Conservation (phyloP, 2,113 vertebrate genomes). For the Malurus melanocephalus region DNA sequence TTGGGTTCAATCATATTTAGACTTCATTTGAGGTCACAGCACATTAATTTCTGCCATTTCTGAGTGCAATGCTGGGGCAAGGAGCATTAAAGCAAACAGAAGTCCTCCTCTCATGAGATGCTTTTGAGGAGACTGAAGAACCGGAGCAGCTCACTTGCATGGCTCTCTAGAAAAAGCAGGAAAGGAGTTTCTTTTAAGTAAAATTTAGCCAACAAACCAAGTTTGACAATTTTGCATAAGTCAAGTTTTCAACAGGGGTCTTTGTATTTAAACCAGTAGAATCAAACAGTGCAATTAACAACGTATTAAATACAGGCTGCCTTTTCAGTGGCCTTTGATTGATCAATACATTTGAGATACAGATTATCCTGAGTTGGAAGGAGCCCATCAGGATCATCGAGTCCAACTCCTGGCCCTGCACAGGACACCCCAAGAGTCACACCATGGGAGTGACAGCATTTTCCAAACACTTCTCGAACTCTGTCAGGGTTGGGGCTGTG, state of each 20-base stretch:
- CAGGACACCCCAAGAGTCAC: background rate
- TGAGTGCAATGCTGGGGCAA: background rate
- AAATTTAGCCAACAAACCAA: background rate
- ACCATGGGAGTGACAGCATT: fast-evolving
- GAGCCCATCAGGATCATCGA: fast-evolving
- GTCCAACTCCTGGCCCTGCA: background rate
- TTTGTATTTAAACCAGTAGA: background rate
- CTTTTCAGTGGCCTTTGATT: background rate
- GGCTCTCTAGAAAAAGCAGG: background rate
- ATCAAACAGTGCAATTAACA: background rate
- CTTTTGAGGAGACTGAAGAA: background rate
- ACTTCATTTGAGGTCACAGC: background rate
- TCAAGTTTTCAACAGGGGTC: background rate
- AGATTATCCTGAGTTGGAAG: background rate
- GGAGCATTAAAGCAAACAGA: background rate
- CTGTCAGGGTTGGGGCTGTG: too few relatives aligned
- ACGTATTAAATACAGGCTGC: background rate
- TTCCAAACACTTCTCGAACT: background rate
- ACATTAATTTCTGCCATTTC: background rate
- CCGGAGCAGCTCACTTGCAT: background rate
- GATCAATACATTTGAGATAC: background rate
- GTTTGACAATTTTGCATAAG: background rate
- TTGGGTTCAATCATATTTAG: background rate
- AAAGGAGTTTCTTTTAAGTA: background rate
- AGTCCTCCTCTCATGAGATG: background rate